phyloP scores from a whole-genome alignment of 1,140 invertebrate genomes.

The Cherax quadricarinatus region DNA sequence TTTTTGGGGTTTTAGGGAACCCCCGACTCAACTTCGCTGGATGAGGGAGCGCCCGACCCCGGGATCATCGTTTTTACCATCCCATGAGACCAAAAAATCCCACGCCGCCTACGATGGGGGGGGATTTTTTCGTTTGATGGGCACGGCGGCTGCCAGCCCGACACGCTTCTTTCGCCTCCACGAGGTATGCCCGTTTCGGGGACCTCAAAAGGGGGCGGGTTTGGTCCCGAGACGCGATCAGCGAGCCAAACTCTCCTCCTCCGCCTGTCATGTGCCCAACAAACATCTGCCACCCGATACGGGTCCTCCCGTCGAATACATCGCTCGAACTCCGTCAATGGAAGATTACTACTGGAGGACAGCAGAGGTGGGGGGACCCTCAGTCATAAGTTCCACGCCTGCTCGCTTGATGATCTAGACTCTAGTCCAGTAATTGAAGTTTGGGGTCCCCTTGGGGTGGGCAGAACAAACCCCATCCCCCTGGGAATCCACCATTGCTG shows the following conservation, averaged over 20 bases:
- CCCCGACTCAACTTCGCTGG: constrained; percentile 48
- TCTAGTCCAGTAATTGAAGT: constrained; percentile 65
- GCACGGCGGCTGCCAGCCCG: constrained; percentile 55
- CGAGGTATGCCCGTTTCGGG: constrained; percentile 69
- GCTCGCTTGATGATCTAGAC: constrained; percentile 65
- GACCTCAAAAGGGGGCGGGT: constrained; percentile 69
- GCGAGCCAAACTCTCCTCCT: background rate
- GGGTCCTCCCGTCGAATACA: constrained; percentile 43
- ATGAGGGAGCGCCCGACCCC: constrained; percentile 64
- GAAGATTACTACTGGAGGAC: constrained; percentile 32
- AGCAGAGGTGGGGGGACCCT: constrained; percentile 38
- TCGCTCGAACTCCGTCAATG: constrained; percentile 61
- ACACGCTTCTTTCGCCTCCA: constrained; percentile 65
- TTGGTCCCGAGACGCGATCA: constrained; percentile 51
- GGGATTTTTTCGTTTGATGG: constrained; percentile 55
- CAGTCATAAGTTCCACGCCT: constrained; percentile 71
- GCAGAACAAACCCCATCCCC: constrained; percentile 60
- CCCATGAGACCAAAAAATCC: constrained; percentile 63
- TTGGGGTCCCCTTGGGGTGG: constrained; percentile 55
- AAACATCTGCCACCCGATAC: no score
- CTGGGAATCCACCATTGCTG: background rate
- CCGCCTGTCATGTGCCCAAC: constrained; percentile 52
- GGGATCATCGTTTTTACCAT: constrained; percentile 66
- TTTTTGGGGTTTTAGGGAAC: constrained; percentile 15
- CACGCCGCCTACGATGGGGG: constrained; percentile 55